These are phyloP conservation scores for Erebia aethiops DNA, from an alignment of 2,888 invertebrate species.

Conservation along the genomic window DNA sequence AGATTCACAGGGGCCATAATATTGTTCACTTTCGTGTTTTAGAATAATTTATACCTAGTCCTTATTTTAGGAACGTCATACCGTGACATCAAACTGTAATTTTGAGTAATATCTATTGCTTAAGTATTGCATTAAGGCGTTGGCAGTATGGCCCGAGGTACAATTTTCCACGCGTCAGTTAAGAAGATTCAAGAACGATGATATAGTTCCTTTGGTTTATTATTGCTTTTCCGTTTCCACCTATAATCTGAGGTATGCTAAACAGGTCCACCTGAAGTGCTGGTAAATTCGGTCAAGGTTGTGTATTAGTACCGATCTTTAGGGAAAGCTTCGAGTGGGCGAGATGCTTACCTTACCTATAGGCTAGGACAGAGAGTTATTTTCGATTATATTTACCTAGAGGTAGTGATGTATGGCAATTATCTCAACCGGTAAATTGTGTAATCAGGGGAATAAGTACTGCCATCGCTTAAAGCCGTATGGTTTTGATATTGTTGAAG, in stretches of 20 bases:
- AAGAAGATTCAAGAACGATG: background rate
- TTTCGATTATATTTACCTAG: background rate
- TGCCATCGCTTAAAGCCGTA: too few relatives aligned
- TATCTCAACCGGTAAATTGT: background rate
- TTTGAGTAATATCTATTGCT: too few relatives aligned
- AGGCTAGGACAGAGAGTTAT: background rate
- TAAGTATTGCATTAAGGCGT: too few relatives aligned
- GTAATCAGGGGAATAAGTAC: too few relatives aligned
- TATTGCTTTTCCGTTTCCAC: background rate
- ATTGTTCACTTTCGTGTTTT: too few relatives aligned
- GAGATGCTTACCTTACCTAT: slow-evolving; percentile 18
- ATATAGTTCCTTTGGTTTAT: background rate
- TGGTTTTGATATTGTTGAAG: too few relatives aligned
- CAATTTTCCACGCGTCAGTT: background rate
- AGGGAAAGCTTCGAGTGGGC: slow-evolving; percentile 38
- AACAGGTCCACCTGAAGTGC: slow-evolving; percentile 21
- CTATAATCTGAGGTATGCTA: slow-evolving; percentile 15
- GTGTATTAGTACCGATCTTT: slow-evolving; percentile 19
- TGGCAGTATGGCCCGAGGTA: too few relatives aligned
- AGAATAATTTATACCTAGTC: too few relatives aligned
- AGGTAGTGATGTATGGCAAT: background rate
- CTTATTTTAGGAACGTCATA: too few relatives aligned
- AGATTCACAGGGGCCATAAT: too few relatives aligned
- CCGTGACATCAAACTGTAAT: too few relatives aligned
- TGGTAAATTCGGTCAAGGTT: slow-evolving; percentile 49